Percentiles rank a stretch among this genome's conserved stretches.
Conservation (phyloP, 2,888 invertebrate genomes). For the Cephonodes hylas region DNA sequence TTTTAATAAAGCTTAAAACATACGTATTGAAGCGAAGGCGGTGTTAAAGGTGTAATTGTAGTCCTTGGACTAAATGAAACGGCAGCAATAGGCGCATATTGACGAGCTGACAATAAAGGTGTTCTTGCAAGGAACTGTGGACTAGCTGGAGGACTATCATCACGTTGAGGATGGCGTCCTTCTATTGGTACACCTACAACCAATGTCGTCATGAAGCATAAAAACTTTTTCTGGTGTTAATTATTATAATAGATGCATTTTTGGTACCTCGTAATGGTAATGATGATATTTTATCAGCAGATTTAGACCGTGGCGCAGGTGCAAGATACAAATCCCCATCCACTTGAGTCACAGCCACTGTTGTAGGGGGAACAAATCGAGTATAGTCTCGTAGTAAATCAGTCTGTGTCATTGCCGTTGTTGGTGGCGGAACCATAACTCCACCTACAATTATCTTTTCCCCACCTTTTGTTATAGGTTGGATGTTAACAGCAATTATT, state of each 20-base stretch:
- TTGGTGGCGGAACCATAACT: constrained; percentile 45
- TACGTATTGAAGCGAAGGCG: constrained; percentile 40
- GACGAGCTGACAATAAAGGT: constrained; percentile 39
- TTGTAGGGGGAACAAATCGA: constrained; percentile 58
- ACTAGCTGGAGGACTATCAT: constrained; percentile 64
- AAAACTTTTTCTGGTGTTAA: neutral
- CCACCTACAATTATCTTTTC: constrained; percentile 67
- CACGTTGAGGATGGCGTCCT: constrained; percentile 43
- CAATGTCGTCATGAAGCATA: neutral
- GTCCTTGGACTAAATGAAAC: constrained; percentile 55
- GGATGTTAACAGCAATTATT: constrained; percentile 62
- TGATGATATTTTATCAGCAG: constrained; percentile 25
- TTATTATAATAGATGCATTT: neutral
- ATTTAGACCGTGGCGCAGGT: constrained; percentile 21
- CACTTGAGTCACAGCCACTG: constrained; percentile 23
- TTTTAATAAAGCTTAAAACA: constrained; percentile 26
- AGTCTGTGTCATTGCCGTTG: constrained; percentile 22
- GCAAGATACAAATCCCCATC: constrained; percentile 30
- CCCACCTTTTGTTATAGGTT: constrained; percentile 39
- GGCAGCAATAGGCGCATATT: constrained; percentile 64
- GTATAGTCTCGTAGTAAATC: constrained; percentile 52
- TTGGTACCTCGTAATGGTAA: constrained; percentile 30
- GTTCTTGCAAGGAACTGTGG: constrained; percentile 58
- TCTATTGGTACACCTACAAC: constrained; percentile 13
- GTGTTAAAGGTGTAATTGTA: constrained; percentile 43